Evolutionary conservation across 1,140 invertebrate genomes (phyloP).

Genomic region (Caenorhabditis latens): DNA sequence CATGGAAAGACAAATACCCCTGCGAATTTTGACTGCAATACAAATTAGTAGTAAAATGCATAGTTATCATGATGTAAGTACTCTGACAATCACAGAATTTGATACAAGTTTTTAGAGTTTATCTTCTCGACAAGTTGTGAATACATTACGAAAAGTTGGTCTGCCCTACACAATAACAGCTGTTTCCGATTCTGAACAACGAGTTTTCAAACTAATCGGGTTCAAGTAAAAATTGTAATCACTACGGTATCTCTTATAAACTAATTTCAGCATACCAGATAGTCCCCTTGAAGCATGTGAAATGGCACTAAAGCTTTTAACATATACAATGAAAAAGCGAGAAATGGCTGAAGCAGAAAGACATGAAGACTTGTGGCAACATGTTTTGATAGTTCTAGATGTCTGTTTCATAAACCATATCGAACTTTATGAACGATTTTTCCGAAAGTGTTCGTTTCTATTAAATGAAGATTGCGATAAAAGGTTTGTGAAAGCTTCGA

Average conservation of each 20-base stretch:
- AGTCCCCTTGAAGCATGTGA: constrained; percentile 33
- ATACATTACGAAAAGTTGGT: constrained; percentile 25
- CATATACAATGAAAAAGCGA: constrained; percentile 33
- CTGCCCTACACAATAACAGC: constrained; percentile 10
- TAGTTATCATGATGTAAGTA: constrained; percentile 44
- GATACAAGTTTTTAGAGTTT: constrained; percentile 4
- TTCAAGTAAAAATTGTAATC: not conserved
- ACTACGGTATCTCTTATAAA: not conserved
- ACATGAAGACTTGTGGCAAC: constrained; percentile 31
- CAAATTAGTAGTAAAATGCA: constrained; percentile 44
- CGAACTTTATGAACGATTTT: constrained; percentile 12
- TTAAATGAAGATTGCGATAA: not conserved
- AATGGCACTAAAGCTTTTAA: constrained; percentile 18
- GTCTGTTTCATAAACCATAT: constrained; percentile 40
- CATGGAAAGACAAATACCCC: constrained; percentile 31
- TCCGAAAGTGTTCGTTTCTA: not conserved
- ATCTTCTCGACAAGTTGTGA: constrained; percentile 48
- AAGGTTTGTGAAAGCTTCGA: not conserved
- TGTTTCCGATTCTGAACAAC: constrained; percentile 15
- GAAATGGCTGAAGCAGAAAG: not conserved
- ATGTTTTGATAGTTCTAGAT: constrained; percentile 26
- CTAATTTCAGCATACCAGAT: constrained; percentile 3
- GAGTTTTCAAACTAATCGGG: constrained; percentile 27
- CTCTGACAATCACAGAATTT: not conserved
- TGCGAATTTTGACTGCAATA: constrained; percentile 28